Evolutionary conservation across 2,113 vertebrate genomes (phyloP).

Genomic region (Dipodomys ordii): DNA sequence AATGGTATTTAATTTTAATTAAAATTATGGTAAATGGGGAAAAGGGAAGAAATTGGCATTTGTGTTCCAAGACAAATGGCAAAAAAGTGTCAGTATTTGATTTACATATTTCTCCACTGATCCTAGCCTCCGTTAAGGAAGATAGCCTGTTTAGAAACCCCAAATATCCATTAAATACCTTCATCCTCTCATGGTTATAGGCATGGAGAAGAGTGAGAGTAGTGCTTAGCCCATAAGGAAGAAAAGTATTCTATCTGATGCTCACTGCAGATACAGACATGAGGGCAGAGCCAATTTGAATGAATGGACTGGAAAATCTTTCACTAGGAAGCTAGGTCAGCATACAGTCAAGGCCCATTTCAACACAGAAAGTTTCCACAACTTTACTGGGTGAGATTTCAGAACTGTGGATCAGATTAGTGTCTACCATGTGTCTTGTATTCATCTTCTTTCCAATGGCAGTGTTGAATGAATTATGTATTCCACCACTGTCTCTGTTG

Average conservation of each 20-base stretch:
- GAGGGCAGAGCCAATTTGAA: not conserved
- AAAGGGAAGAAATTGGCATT: not conserved
- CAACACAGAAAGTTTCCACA: not conserved
- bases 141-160: not conserved
- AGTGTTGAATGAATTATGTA: not conserved
- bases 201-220: not conserved
- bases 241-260: not conserved
- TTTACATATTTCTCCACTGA: not conserved
- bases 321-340: not conserved
- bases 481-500: not conserved
- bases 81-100: not conserved
- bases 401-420: not conserved
- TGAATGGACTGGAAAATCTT: not conserved
- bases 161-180: not conserved
- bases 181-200: not conserved
- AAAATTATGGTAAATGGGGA: constrained; percentile 6
- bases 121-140: not conserved
- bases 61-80: not conserved
- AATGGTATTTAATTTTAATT: constrained; percentile 22
- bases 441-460: not conserved
- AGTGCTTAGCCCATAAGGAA: not conserved
- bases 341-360: not conserved
- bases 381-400: not conserved
- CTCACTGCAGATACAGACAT: not conserved
- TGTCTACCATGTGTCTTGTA: not conserved